A percentile compares a stretch with the other conserved stretches of the same genome.
These are phyloP conservation scores for Apostichopus leukothele DNA, from an alignment of 53 echinoderm and acorn worm species.

Conservation along the genomic window DNA sequence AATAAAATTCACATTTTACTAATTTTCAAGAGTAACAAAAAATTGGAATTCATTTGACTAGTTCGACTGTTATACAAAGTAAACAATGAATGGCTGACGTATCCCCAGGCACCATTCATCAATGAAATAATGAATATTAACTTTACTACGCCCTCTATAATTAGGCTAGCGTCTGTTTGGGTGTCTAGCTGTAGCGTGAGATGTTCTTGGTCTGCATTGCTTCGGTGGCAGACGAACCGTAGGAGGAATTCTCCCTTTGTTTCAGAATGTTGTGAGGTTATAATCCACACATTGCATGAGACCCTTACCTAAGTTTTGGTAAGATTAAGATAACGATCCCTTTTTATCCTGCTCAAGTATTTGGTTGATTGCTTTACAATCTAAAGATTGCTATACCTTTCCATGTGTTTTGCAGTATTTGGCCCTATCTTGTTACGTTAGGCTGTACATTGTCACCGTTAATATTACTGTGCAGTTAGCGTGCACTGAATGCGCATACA, in stretches of 20 bases:
- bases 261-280: conserved; percentile 9
- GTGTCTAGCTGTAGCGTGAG: not conserved
- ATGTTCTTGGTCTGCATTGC: not conserved
- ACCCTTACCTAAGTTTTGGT: conserved; percentile 7
- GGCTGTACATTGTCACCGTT: not conserved
- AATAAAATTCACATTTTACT: too few relatives aligned
- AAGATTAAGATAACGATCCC: not conserved
- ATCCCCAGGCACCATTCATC: too few relatives aligned
- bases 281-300: not conserved
- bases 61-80: too few relatives aligned
- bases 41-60: too few relatives aligned
- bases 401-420: not conserved
- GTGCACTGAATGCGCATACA: too few relatives aligned
- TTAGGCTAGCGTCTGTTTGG: not conserved
- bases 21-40: too few relatives aligned
- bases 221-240: conserved; percentile 6
- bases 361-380: not conserved
- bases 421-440: not conserved
- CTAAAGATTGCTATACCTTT: not conserved
- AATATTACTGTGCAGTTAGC: too few relatives aligned
- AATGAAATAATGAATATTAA: too few relatives aligned
- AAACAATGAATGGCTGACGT: too few relatives aligned
- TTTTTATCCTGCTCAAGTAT: not conserved
- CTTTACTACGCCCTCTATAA: too few relatives aligned
- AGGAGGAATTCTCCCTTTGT: conserved; percentile 7